Evolutionary conservation across 2,797 vertebrate genomes (phyloP), one percentile per base, ranked within the genome.

Genomic region (Microctenopoma stevenorrisi): DNA sequence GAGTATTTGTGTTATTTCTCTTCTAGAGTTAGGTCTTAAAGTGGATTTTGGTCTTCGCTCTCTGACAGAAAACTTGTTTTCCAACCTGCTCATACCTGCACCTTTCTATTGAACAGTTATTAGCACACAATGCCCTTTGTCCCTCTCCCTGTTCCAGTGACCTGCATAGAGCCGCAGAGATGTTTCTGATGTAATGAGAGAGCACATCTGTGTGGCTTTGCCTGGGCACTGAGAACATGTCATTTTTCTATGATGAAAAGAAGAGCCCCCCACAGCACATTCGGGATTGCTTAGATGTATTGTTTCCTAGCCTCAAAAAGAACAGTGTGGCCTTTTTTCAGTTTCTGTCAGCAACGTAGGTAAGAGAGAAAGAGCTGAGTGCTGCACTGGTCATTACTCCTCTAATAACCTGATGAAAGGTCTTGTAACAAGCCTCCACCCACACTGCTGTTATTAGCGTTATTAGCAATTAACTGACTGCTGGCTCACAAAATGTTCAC

Each of bases 321-420:
- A 84, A 83, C 74, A 87, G 72, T 48, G 2, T 33, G 78, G 68
- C 70, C 64, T 76, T 84, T 79, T 84, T 85, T 71, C 72, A 78
- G 70, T 76, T 79, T 86, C 75, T 18, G 87, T 90, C 90, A 93
- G 89, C 88, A 90, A 81, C 86, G 79, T 83, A 89, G 72, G 83
- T 83, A 50, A 86, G 62, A 70, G 40, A 50, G 70, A 91, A 89
- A 86, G 54, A 81, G 88, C 84, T 87, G 87, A 92, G 85, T 28
- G 1, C 52, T 46, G 60, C 85, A 86, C 40, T 46, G 70, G 68
- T 35, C 61, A 80, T 83, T 88, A 78, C 64, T 88, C 72, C 79
- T 84, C 48, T 71, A 77, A 63, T 80, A 72, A 79, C 73, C 76
- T 71, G 65, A 84, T 83, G 58, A 75, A 81, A 80, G 70, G 73